These are phyloP conservation scores for Meda fulgida DNA, from an alignment of 2,797 vertebrate genomes.

Conservation along the genomic window DNA sequence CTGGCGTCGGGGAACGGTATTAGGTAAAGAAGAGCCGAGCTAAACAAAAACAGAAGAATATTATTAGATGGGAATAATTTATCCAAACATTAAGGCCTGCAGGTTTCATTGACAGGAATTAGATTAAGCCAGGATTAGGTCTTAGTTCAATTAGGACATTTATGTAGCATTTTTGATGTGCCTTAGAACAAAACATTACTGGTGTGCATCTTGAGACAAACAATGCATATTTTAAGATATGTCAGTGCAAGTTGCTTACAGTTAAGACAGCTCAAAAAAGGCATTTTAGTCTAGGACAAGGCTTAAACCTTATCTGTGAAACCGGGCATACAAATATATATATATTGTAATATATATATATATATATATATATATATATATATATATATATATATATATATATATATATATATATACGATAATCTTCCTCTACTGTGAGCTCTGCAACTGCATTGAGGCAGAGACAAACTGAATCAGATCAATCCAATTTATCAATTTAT, in stretches of 20 bases:
- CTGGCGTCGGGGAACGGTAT: slow-evolving; percentile 69
- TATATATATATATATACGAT: neutral
- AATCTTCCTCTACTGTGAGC: neutral
- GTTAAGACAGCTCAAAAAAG: too few relatives aligned
- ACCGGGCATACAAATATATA: too few relatives aligned
- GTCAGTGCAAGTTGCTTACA: too few relatives aligned
- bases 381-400: too few relatives aligned
- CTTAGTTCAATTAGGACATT: neutral
- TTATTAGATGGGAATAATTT: neutral
- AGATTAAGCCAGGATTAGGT: neutral
- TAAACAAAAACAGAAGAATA: neutral
- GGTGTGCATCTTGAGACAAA: too few relatives aligned
- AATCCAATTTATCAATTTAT: too few relatives aligned
- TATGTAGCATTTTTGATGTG: neutral
- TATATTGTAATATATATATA: neutral
- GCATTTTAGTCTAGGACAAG: too few relatives aligned
- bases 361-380: neutral
- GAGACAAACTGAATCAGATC: too few relatives aligned
- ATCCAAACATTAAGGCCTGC: neutral
- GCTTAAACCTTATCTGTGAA: too few relatives aligned
- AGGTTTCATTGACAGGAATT: neutral
- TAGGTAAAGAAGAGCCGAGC: slow-evolving; percentile 50
- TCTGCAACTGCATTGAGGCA: neutral
- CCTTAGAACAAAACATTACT: too few relatives aligned
- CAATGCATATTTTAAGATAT: too few relatives aligned